Evolutionary conservation across 1,140 invertebrate species (phyloP), one percentile per base, ranked within the genome.

Genomic region (Drosophila hydei): DNA sequence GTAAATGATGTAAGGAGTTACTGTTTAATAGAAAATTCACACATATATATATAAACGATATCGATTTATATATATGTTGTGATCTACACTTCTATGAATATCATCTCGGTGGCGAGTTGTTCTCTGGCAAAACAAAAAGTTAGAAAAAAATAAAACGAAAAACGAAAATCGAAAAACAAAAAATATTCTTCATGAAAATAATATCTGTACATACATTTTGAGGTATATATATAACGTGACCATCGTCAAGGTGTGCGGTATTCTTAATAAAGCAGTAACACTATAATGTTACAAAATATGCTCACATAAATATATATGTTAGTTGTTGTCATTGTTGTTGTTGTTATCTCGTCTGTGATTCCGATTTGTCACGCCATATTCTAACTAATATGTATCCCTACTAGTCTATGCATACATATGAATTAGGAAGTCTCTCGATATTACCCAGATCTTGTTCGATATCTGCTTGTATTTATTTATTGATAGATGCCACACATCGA

Each of bases 71-170:
- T 54, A 27, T 69, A 54, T 55, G 51, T 64, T 23, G 42, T 56
- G 72, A 48, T 71, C 77, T 79, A 78, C 48, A 79, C 56, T 56
- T 52, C 51, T 63, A 84, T 79, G 73, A 72, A 84, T 84, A 84
- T 79, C 72, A 80, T 85, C 80, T 85, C 80, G 80, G 80, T 85
- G 80, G 77, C 80, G 80, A 84, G 80, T 79, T 79, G 72, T 85
- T 84, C 80, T 85, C 80, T 85, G 63, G 63, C 69, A 73, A 67
- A 78, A 77, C 50, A 62, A 36, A n/a, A n/a, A n/a, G n/a, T n/a
- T n/a, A n/a, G n/a, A n/a, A n/a, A n/a, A n/a, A n/a, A n/a, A n/a
- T n/a, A n/a, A n/a, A 67, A 63, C 47, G 43, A 55, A 47, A 23
- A 14, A 59, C 6, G 6, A 72, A 65, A 78, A 76, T 50, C 52